Base-by-base conservation (phyloP, 2,797 vertebrate genomes). In the Eulemur rubriventer region DNA sequence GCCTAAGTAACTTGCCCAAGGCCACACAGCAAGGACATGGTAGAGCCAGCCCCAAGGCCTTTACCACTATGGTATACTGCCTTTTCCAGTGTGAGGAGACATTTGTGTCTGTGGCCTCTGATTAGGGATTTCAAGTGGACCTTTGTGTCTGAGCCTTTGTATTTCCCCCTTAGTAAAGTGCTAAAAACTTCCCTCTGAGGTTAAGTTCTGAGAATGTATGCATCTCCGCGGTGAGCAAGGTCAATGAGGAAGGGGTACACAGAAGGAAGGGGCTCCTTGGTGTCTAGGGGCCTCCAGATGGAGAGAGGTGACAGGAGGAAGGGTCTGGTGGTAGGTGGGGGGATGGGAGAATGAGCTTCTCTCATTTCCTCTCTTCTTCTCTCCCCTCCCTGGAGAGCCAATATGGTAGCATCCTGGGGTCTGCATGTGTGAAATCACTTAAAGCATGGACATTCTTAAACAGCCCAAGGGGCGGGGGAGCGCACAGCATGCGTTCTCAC, bases 361-460 rank as follows among this genome's bases (percentile, higher is more conserved):
- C 52, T 88, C 55, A 33, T 18, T 90, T n/a, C 59, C n/a, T 72
- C 65, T n/a, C 38, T 76, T 67, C 46, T 89, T 57, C 55, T 57
- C 55, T 57, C 26, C 22, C 35, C 7, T 48, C 14, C 48, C 16
- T 18, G 38, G 73, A 61, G 0, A 35, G 61, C 57, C n/a, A 9
- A 12, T 18, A 33, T 3, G 35, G 65, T 17, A 24, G 41, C 38
- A 38, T 18, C 33, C 30, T 57, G 43, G 41, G 33, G 12, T 22
- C 48, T 55, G 12, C 5, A 0, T 2, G 50, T 43, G 33, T 35
- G 35, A 73, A 94, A 41, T 69, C 50, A 41, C 73, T 85, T 38
- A 38, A 79, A 17, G 63, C 8, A 0, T 28, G 41, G 26, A 72
- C 16, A 24, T 46, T 85, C 84, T 85, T 92, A n/a, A 80, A 83